A percentile compares a stretch with the other conserved stretches of the same genome.
These are phyloP conservation scores for Zaprionus tsacasi DNA, from an alignment of 1,140 invertebrate species.

Conservation along the genomic window DNA sequence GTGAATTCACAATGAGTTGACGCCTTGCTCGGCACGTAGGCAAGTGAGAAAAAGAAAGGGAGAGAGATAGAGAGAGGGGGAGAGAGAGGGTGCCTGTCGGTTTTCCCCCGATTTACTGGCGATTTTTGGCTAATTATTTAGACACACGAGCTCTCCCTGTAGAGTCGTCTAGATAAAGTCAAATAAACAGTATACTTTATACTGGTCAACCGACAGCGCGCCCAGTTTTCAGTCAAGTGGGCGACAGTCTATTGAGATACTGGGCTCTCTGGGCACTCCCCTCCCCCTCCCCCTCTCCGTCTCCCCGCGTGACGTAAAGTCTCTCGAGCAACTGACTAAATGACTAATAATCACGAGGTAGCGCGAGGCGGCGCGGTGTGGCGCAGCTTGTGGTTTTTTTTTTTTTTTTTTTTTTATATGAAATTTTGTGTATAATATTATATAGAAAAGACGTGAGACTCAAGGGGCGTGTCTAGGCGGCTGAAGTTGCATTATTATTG, in stretches of 20 bases:
- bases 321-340: not conserved
- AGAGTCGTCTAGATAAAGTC: not conserved
- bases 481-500: slow-evolving; percentile 35
- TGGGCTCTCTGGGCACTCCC: not conserved
- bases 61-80: not conserved
- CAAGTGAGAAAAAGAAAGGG: not conserved
- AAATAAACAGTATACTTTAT: slow-evolving; percentile 6
- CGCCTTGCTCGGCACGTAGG: not conserved
- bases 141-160: not conserved
- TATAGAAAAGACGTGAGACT: slow-evolving; percentile 14
- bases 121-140: slow-evolving; percentile 1
- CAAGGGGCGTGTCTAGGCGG: not conserved
- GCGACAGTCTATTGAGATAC: slow-evolving; percentile 7
- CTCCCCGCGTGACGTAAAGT: slow-evolving; percentile 11
- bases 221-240: not conserved
- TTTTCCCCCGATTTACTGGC: slow-evolving; percentile 1
- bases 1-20: not conserved
- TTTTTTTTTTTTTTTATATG: slow-evolving; percentile 35
- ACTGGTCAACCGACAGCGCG: slow-evolving; percentile 5
- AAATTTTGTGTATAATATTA: slow-evolving; percentile 16
- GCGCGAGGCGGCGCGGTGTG: not conserved
- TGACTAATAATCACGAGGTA: slow-evolving; percentile 39
- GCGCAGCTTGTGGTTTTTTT: slow-evolving; percentile 3
- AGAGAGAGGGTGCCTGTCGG: not conserved
- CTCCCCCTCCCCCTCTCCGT: not conserved